Evolutionary conservation across 2,113 vertebrate species (phyloP), one percentile per base, ranked within the genome.

Genomic region (Heterochromis multidens): DNA sequence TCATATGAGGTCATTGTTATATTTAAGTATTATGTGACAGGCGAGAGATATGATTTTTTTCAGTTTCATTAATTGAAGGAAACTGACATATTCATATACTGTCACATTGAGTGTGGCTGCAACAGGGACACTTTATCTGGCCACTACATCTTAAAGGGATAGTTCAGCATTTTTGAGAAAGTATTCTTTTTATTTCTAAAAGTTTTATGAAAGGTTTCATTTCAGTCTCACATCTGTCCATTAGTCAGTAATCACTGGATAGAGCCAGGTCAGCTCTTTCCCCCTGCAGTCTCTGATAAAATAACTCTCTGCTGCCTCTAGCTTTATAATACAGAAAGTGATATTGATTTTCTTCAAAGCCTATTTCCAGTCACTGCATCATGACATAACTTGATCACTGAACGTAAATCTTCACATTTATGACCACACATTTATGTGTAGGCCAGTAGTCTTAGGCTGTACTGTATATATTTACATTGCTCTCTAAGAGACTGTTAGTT

Each of bases 1-100:
- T 89, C 87, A 16, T 59, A 88, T 86, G 52, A 88, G 79, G 49
- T 82, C 79, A 89, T 84, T 89, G 83, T 80, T 76, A 85, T 87
- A 83, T 19, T 52, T 7, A 61, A 56, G 80, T 92, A 77, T 88
- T 87, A 81, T 27, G 60, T 78, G 59, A 70, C 79, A 88, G 65
- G 49, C 74, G 35, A 35, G 21, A 37, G 13, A 56, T 35, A 40
- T 56, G 16, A 29, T 27, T 72, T 61, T 63, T n/a, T 80, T 6
- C 21, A 31, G 5, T 81, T 77, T 86, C 23, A 35, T 81, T 80
- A 6, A 80, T 1, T 7, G 43, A 83, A 4, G 43, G 31, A 74
- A 65, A 80, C 46, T 13, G 2, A 25, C 19, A 31, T 57, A 14
- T 62, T 35, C 43, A 49, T 60, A 16, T 70, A 49, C 27, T 76